These are phyloP conservation scores for Trichogramma pretiosum DNA, from an alignment of 1,140 invertebrate genomes.

Conservation along the genomic window DNA sequence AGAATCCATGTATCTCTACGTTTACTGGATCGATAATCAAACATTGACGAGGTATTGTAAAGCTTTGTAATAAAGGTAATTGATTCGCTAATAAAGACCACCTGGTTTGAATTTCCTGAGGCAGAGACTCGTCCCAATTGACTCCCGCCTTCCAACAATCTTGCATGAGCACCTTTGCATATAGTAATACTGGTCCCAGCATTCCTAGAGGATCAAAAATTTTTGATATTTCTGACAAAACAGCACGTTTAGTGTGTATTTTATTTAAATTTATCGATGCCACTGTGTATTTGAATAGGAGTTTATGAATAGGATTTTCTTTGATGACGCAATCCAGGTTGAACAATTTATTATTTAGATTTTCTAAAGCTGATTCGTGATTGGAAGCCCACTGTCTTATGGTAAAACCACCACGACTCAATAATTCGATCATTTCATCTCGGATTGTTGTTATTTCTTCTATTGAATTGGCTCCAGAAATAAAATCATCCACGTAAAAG, in stretches of 20 bases:
- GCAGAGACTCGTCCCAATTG: not conserved
- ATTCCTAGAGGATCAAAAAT: conserved; percentile 6
- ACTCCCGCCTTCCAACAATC: not conserved
- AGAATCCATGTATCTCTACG: conserved; percentile 10
- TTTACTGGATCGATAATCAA: not conserved
- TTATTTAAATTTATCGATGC: not conserved
- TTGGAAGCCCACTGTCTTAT: conserved; percentile 6
- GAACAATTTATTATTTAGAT: not conserved
- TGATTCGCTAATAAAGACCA: not conserved
- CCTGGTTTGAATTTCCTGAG: not conserved
- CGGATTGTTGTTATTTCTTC: not conserved
- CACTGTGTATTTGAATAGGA: not conserved
- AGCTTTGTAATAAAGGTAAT: not conserved
- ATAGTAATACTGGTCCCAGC: not conserved
- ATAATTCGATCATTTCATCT: not conserved
- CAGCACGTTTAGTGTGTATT: not conserved
- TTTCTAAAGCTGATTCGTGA: not conserved
- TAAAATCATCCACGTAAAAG: no score
- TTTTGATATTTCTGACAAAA: conserved; percentile 4
- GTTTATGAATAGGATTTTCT: not conserved
- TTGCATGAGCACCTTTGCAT: conserved; percentile 6
- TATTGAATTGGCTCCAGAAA: no score
- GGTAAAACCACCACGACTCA: conserved; percentile 3
- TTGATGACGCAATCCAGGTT: not conserved
- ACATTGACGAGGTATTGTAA: not conserved